A percentile compares a stretch with the other conserved stretches of the same genome.
Evolutionary conservation across 1,140 invertebrate genomes (phyloP).

Genomic region (Pachypsylla venusta): DNA sequence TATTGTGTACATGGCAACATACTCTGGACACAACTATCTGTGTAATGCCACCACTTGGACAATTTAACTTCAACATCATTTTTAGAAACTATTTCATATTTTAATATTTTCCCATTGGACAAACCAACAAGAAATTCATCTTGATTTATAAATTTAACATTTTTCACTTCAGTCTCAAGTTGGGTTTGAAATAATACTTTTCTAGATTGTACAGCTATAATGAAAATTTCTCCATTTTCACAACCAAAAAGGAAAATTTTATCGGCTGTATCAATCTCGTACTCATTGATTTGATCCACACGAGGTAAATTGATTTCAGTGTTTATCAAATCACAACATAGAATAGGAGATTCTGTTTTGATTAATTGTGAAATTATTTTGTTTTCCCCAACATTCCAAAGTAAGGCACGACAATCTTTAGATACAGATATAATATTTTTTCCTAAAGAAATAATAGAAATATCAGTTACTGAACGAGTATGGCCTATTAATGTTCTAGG

Average conservation of each 20-base stretch:
- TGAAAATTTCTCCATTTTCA: constrained; percentile 43
- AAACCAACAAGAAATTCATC: constrained; percentile 34
- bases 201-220: constrained; percentile 39
- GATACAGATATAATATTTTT: constrained; percentile 54
- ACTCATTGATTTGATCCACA: constrained; percentile 30
- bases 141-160: constrained; percentile 31
- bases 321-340: constrained; percentile 32
- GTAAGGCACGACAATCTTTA: constrained; percentile 48
- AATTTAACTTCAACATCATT: constrained; percentile 28
- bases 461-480: constrained; percentile 44
- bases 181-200: constrained; percentile 32
- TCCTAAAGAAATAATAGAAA: constrained; percentile 51
- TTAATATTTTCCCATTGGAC: constrained; percentile 36
- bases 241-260: constrained; percentile 45
- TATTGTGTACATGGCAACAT: constrained; percentile 28
- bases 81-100: constrained; percentile 28
- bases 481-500: constrained; percentile 51
- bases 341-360: constrained; percentile 34
- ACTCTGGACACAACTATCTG: constrained; percentile 34
- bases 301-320: constrained; percentile 27
- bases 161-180: constrained; percentile 37
- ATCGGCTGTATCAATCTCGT: constrained; percentile 45
- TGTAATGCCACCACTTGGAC: constrained; percentile 32
- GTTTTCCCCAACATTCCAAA: constrained; percentile 53
- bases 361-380: constrained; percentile 37